Conservation (phyloP, 2,888 invertebrate genomes). For the Bhutanitis thaidina region DNA sequence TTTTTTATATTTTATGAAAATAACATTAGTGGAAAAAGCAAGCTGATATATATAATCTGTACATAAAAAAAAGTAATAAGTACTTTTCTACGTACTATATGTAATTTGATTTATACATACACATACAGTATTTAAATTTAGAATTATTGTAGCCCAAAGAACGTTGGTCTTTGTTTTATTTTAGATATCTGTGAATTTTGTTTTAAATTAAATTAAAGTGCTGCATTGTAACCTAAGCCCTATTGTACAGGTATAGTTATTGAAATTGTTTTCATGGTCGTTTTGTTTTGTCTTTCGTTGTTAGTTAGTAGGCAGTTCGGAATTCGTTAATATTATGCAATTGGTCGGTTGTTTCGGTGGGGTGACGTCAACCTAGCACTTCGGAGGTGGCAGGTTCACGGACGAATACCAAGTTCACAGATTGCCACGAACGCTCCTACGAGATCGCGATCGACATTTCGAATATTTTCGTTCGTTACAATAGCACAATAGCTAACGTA, state of each 20-base stretch:
- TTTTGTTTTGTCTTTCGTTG: background rate
- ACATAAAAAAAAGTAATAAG: too few species aligned
- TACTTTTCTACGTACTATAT: too few species aligned
- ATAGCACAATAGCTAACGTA: background rate
- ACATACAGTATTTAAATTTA: too few species aligned
- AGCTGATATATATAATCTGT: too few species aligned
- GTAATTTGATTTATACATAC: too few species aligned
- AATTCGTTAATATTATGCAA: slow-evolving; percentile 64
- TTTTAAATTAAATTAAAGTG: too few species aligned
- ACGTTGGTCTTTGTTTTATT: too few species aligned
- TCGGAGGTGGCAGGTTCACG: slow-evolving; percentile 51
- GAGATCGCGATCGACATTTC: slow-evolving; percentile 17
- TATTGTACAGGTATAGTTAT: background rate
- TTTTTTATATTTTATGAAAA: too few species aligned
- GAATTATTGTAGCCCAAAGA: too few species aligned
- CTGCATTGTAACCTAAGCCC: background rate
- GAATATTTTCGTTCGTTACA: slow-evolving; percentile 14
- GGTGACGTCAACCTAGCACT: slow-evolving; percentile 53
- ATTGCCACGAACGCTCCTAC: slow-evolving; percentile 28
- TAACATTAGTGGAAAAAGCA: too few species aligned
- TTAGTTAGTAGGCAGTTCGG: slow-evolving; percentile 21
- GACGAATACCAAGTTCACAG: slow-evolving; percentile 58
- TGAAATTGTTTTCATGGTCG: background rate
- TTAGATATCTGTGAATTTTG: too few species aligned
- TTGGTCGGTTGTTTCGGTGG: slow-evolving; percentile 49